These are phyloP conservation scores for Chamaea fasciata DNA, from an alignment of 2,113 vertebrate genomes.

Conservation along the genomic window DNA sequence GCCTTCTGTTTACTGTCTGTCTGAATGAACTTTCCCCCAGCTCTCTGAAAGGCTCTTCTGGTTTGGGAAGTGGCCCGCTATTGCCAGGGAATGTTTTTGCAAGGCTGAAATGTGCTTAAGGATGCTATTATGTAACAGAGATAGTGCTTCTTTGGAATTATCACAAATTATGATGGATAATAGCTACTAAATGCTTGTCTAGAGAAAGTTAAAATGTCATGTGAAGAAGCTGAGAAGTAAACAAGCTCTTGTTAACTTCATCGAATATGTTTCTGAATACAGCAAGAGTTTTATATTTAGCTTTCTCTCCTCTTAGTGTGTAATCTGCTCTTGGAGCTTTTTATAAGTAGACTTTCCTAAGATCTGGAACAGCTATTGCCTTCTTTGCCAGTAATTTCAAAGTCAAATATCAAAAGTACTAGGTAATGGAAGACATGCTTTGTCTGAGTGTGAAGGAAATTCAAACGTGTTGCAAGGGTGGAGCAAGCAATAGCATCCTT, in stretches of 20 bases:
- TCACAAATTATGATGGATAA: neutral
- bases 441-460: neutral
- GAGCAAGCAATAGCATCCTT: neutral
- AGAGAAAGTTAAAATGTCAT: slow-evolving; percentile 46
- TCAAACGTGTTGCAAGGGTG: neutral
- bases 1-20: slow-evolving; percentile 13
- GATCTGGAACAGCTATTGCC: slow-evolving; percentile 48
- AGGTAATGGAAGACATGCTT: slow-evolving; percentile 24
- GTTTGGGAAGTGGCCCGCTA: neutral
- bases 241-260: slow-evolving; percentile 60
- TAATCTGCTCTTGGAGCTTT: slow-evolving; percentile 64
- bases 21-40: slow-evolving; percentile 17
- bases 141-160: slow-evolving; percentile 1
- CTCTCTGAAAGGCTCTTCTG: neutral
- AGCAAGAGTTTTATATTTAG: slow-evolving; percentile 60
- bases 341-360: slow-evolving; percentile 56
- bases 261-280: slow-evolving; percentile 7
- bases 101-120: slow-evolving; percentile 20
- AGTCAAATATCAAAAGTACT: slow-evolving; percentile 29
- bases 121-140: slow-evolving; percentile 46
- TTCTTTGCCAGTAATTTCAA: slow-evolving; percentile 55
- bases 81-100: slow-evolving; percentile 52
- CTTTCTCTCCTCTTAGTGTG: slow-evolving; percentile 45
- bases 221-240: slow-evolving; percentile 41
- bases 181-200: neutral